Base-by-base conservation (phyloP, 2,113 vertebrate genomes). In the Pitta sordida region DNA sequence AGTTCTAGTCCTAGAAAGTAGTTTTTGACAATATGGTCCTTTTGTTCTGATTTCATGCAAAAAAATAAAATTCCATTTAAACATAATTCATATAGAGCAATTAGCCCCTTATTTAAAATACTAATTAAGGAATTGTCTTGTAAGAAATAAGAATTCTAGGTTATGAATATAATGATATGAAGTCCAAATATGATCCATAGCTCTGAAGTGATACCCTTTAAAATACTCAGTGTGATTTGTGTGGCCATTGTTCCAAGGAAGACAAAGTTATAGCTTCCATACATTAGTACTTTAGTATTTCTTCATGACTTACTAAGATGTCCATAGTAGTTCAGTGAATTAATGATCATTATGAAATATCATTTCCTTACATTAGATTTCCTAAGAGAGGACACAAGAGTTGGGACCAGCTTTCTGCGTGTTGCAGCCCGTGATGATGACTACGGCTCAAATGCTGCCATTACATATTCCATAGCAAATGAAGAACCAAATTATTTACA, bases 341-440 rank as follows among this genome's bases (percentile, higher is more conserved):
- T 49, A 59, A 56, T 56, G 13, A 26, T 64, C 21, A 65, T 12
- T 77, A 19, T 86, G 69, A 78, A 94, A 83, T 94, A 20, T 59
- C 17, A 11, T 82, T 88, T 63, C 52, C 68, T 93, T 88, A 24
- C 46, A 37, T 73, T 76, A 99, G 99, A 98, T 97, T 99, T 98
- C 88, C 97, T 99, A 29, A 97, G 98, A 56, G 98, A 99, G 83
- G 98, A 99, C 75, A 98, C 98, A 5, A 97, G 97, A 92, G 98
- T 98, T 71, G 98, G 98, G 65, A 99, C 98, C 17, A 99, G 98
- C 85, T 99, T 99, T 89, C 94, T 99, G 88, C 97, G 96, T 44
- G 98, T 99, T 59, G 98, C 97, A 36, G 98, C 98, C 34, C 98
- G 96, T 17, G 98, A 99, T 36, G 98, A 98, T 86, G 98, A 99